phyloP scores from a whole-genome alignment of 2,888 invertebrate species.

The Tyria jacobaeae region DNA sequence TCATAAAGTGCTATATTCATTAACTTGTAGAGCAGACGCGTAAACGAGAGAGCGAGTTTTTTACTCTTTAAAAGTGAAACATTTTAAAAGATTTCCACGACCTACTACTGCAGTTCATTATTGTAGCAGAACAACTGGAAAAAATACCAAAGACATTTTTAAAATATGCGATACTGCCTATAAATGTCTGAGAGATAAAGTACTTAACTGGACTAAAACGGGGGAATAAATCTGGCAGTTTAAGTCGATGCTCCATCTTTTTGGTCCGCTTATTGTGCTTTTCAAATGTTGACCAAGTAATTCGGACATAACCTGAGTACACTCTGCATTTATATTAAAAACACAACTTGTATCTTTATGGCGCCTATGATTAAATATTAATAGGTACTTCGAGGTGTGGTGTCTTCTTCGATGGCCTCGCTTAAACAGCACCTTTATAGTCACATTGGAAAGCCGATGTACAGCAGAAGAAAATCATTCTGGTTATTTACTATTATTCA shows the following conservation, averaged over 20 bases:
- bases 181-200: conserved; percentile 21
- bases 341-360: neutral
- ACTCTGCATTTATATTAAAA: neutral
- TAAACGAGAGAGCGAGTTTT: conserved; percentile 54
- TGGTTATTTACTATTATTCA: neutral
- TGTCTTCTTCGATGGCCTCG: too few species aligned
- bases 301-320: neutral
- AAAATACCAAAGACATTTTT: conserved; percentile 65
- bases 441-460: neutral
- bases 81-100: conserved; percentile 61
- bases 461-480: neutral
- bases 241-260: neutral
- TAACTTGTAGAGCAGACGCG: conserved; percentile 47
- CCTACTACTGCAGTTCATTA: conserved; percentile 66
- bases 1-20: conserved; percentile 53
- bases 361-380: neutral
- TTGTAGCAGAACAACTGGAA: conserved; percentile 60
- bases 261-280: neutral
- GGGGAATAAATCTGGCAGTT: conserved; percentile 8
- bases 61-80: conserved; percentile 48
- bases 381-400: neutral
- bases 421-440: too few species aligned
- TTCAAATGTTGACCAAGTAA: neutral
- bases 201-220: conserved; percentile 12
- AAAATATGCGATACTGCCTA: conserved; percentile 48